These are phyloP conservation scores for Pogonomyrmex californicus DNA, from an alignment of 1,140 invertebrate genomes.

Conservation along the genomic window DNA sequence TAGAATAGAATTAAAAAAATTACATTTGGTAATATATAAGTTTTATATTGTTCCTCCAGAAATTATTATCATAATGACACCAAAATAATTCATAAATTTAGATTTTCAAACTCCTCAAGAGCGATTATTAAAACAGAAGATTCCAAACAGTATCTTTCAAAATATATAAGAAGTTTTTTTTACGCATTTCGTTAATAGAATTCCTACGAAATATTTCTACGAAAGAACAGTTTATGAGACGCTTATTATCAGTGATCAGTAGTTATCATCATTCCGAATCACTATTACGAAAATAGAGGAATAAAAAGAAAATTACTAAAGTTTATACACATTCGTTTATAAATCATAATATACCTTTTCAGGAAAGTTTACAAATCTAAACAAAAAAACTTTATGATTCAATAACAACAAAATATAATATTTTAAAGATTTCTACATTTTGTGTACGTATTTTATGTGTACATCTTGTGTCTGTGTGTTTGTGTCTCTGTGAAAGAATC, in stretches of 20 bases:
- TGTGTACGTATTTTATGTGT: neutral
- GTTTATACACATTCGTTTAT: neutral
- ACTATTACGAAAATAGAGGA: neutral
- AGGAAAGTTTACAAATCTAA: slow-evolving; percentile 4
- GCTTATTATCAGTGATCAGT: neutral
- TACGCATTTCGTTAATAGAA: slow-evolving; percentile 23
- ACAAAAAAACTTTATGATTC: slow-evolving; percentile 2
- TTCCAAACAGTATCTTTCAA: slow-evolving; percentile 40
- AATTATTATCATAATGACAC: slow-evolving; percentile 10
- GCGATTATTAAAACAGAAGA: slow-evolving; percentile 53
- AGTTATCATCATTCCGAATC: too few relatives aligned
- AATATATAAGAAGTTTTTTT: neutral
- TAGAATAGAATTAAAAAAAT: neutral
- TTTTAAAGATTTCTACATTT: slow-evolving; percentile 2
- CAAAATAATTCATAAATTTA: neutral
- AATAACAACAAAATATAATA: slow-evolving; percentile 16
- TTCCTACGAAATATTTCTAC: slow-evolving; percentile 35
- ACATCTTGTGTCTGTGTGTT: neutral
- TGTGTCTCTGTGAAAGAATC: neutral
- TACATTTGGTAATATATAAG: neutral
- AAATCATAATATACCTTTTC: neutral
- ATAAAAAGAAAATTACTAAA: slow-evolving; percentile 5
- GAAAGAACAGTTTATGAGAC: slow-evolving; percentile 5
- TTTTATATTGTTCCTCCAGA: neutral
- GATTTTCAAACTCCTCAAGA: slow-evolving; percentile 25